Base-by-base conservation (phyloP, 2,888 invertebrate species). In the Apamea crenata region DNA sequence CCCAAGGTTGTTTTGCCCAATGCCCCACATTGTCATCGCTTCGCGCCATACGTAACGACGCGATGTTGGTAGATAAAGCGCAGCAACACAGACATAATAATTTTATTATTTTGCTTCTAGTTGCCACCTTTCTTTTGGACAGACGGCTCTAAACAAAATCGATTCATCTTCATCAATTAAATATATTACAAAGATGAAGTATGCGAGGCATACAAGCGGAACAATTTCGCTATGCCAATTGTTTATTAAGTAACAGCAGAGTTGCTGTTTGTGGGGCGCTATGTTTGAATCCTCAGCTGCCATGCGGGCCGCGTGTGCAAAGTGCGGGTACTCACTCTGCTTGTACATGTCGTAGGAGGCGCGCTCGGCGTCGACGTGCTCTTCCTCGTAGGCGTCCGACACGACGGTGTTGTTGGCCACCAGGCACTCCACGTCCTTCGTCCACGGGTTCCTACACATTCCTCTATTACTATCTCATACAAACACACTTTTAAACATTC, bases 401-500 rank as follows among this genome's bases (percentile, higher is more conserved):
- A 99, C 97, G 70, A 98, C 97, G 0, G 98, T 98, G 95, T 99
- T 99, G 94, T 98, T 99, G 0, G 99, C 98, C 87, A 99, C 98
- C 85, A 99, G 97, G 93, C 98, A 99, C 92, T 99, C 99, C 83
- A 99, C 98, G 92, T 99, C 99, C 81, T 99, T 99, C 1, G 99
- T 99, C 99, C 99, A 99, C 0, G 99, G 99, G 95, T 99, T 99
- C 91, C 96, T 96, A 67, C 63, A 76, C 40, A 56, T 32, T 16
- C 10, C 36, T n/a, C 14, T 50, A 56, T 85, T 81, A 81, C n/a
- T 47, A 80, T 36, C 21, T 65, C 16, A 47, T 59, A 25, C 16
- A 69, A n/a, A 56, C 36, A 47, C n/a, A 63, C 63, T 14, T 68
- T 18, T 47, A 29, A 29, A 59, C 44, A 61, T 21, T 18, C 40